Conservation (phyloP, 2,888 invertebrate genomes). For the Lypha dubia region DNA sequence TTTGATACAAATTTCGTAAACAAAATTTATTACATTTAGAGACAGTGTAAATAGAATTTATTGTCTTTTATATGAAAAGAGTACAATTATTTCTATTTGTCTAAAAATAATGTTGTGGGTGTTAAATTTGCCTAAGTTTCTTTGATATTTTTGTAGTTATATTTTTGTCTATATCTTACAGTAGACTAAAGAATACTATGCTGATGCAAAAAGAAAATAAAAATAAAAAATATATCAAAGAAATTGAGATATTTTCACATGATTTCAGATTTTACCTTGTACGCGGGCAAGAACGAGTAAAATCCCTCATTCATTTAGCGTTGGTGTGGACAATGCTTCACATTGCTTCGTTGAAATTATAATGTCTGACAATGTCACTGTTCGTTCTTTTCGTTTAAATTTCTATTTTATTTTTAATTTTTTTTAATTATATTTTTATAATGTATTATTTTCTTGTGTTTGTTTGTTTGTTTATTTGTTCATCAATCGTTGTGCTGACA, state of each 20-base stretch:
- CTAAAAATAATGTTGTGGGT: conserved; percentile 64
- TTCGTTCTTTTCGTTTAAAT: conserved; percentile 39
- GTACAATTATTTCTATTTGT: conserved; percentile 3
- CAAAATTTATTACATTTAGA: background rate
- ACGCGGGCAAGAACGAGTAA: conserved; percentile 72
- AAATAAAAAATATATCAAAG: background rate
- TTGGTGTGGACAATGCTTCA: conserved; percentile 76
- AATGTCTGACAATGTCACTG: conserved; percentile 76
- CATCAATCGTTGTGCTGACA: conserved; percentile 62
- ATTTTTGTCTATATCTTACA: background rate
- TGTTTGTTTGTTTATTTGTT: conserved; percentile 39
- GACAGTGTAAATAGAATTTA: conserved; percentile 32
- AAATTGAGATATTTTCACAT: conserved; percentile 45
- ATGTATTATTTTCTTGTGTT: conserved; percentile 65
- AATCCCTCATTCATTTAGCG: conserved; percentile 30
- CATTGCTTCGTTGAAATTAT: conserved; percentile 70
- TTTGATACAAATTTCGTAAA: background rate
- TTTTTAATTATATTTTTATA: conserved; percentile 51
- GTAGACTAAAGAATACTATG: conserved; percentile 13
- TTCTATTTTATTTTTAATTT: conserved; percentile 9
- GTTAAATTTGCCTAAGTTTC: conserved; percentile 54
- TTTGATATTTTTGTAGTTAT: conserved; percentile 6
- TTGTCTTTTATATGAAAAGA: conserved; percentile 23
- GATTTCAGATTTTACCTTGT: conserved; percentile 47
- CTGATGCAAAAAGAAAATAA: conserved; percentile 29